phyloP scores from a whole-genome alignment of 2,113 vertebrate species.

The Mastomys coucha region DNA sequence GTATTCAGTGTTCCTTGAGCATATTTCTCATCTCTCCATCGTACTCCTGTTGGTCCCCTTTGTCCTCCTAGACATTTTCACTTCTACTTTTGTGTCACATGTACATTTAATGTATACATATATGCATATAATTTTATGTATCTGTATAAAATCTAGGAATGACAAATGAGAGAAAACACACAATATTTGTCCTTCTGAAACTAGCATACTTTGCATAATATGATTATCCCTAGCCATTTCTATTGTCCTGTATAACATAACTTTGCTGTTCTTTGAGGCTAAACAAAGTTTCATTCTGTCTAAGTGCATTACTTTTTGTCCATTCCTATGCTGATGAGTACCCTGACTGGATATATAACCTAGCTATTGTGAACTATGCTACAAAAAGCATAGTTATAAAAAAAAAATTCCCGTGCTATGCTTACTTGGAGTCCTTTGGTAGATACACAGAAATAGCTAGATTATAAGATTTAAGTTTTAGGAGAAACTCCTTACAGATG shows the following conservation, averaged over 20 bases:
- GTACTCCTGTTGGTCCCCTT: background rate
- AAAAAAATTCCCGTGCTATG: background rate
- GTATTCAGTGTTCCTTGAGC: too few species aligned
- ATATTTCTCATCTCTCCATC: background rate
- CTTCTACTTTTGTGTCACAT: background rate
- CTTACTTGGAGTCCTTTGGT: background rate
- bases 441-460: background rate
- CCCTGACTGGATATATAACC: background rate
- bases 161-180: background rate
- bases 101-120: background rate
- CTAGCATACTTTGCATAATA: background rate
- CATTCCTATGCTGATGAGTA: background rate
- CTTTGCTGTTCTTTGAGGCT: background rate
- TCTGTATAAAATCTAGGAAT: background rate
- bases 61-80: background rate
- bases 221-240: background rate
- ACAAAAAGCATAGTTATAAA: background rate
- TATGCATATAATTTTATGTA: background rate
- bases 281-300: background rate
- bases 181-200: background rate
- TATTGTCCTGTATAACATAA: background rate
- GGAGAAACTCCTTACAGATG: background rate
- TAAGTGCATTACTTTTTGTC: background rate
- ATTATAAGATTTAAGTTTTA: background rate
- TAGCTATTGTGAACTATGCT: background rate